Conservation (phyloP, 2,113 vertebrate species). For the Thryonomys swinderianus region DNA sequence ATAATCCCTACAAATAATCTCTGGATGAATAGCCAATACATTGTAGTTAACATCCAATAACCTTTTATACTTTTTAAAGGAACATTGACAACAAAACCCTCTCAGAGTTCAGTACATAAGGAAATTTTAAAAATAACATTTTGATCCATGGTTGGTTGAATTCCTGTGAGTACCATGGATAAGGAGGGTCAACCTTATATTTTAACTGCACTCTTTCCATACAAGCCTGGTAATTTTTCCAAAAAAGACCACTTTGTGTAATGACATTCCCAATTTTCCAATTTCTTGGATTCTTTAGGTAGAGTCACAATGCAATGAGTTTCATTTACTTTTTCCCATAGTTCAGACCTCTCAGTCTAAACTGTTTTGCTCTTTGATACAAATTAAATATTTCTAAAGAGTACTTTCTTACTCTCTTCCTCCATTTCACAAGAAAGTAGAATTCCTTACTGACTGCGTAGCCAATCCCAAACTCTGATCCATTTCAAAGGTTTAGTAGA, state of each 20-base stretch:
- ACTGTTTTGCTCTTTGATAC: background rate
- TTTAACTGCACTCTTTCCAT: background rate
- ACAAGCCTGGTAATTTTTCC: background rate
- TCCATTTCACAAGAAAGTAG: background rate
- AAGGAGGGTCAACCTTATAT: background rate
- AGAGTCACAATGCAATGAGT: background rate
- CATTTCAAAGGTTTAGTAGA: background rate
- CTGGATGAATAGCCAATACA: background rate
- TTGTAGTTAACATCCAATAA: background rate
- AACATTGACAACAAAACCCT: background rate
- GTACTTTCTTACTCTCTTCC: background rate
- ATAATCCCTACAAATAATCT: background rate
- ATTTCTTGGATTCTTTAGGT: background rate
- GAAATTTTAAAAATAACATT: background rate
- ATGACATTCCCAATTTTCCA: background rate
- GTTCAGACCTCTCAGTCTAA: background rate
- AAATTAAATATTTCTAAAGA: background rate
- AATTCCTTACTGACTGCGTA: background rate
- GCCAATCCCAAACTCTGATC: background rate
- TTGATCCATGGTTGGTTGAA: background rate
- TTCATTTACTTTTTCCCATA: background rate
- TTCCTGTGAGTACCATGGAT: background rate
- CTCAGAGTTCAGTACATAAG: background rate
- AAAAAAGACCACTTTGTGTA: background rate
- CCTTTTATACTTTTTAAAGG: background rate